phyloP scores from a whole-genome alignment of 2,888 invertebrate species.

The Alloscopus bannaensis region DNA sequence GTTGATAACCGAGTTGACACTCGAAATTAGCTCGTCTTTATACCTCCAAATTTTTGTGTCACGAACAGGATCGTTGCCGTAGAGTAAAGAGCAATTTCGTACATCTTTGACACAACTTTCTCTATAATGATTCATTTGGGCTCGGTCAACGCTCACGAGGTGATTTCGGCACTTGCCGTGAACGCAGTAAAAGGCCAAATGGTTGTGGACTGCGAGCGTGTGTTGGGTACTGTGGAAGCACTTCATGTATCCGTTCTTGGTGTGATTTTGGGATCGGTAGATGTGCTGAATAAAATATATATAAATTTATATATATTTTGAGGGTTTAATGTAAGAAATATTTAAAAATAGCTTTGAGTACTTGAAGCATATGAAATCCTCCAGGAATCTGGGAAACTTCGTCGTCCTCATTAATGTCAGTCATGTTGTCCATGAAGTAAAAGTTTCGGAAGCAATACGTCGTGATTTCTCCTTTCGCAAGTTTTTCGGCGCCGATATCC shows the following conservation, averaged over 20 bases:
- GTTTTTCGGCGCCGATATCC: slow-evolving; percentile 51
- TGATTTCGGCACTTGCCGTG: slow-evolving; percentile 74
- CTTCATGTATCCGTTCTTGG: slow-evolving; percentile 75
- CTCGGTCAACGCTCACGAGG: slow-evolving; percentile 74
- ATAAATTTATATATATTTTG: no score
- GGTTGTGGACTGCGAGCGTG: slow-evolving; percentile 75
- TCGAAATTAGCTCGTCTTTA: no score
- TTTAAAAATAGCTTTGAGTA: no score
- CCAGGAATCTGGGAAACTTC: slow-evolving; percentile 72
- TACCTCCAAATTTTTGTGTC: slow-evolving; percentile 75
- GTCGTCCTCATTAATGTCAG: slow-evolving; percentile 55
- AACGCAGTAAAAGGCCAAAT: slow-evolving; percentile 75
- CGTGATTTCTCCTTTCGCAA: slow-evolving; percentile 73
- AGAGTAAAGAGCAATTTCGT: slow-evolving; percentile 74
- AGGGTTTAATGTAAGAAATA: no score
- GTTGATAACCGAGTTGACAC: no score
- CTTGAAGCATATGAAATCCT: slow-evolving; percentile 74
- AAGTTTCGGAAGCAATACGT: slow-evolving; percentile 76
- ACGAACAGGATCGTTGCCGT: slow-evolving; percentile 72
- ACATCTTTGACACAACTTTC: slow-evolving; percentile 75
- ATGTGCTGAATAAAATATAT: slow-evolving; percentile 73
- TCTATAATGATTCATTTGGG: slow-evolving; percentile 77
- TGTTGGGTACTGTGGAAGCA: slow-evolving; percentile 75
- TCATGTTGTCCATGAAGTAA: slow-evolving; percentile 76
- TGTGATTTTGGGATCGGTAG: slow-evolving; percentile 74